phyloP scores from a whole-genome alignment of 2,113 vertebrate genomes.

The Gadus chalcogrammus region DNA sequence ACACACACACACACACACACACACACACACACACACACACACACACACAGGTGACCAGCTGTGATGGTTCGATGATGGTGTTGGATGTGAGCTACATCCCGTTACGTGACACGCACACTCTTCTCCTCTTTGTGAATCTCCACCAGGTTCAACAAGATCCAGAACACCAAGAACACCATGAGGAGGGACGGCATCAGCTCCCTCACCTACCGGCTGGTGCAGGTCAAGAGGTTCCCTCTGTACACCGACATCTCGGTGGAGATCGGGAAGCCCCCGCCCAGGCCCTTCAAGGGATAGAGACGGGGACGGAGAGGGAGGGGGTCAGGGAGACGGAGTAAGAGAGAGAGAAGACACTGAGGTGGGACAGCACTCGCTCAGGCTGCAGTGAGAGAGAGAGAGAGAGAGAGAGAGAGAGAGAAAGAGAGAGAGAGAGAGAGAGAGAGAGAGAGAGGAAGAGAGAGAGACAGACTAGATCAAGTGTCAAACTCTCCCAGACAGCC shows the following conservation, averaged over 20 bases:
- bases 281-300: conserved; percentile 81
- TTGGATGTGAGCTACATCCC: not conserved
- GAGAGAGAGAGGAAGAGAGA: not conserved
- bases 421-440: conserved; percentile 10
- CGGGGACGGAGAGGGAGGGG: not conserved
- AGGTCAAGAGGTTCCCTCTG: conserved; percentile 84
- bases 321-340: conserved; percentile 1
- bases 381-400: not conserved
- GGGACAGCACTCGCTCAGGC: too few species aligned
- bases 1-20: too few species aligned
- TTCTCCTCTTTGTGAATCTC: conserved; percentile 11
- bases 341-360: conserved; percentile 4
- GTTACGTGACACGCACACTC: too few species aligned
- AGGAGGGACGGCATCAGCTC: conserved; percentile 93
- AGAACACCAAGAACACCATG: conserved; percentile 99
- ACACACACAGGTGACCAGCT: too few species aligned
- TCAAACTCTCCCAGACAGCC: not conserved
- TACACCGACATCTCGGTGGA: conserved; percentile 98
- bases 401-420: conserved; percentile 7
- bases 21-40: too few species aligned
- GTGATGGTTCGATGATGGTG: too few species aligned
- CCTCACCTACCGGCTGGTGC: conserved; percentile 86
- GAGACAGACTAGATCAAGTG: too few species aligned
- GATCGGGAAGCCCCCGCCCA: conserved; percentile 87
- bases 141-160: conserved; percentile 94